Base-by-base conservation (phyloP, 2,888 invertebrate genomes). In the Oscheius sp. region DNA sequence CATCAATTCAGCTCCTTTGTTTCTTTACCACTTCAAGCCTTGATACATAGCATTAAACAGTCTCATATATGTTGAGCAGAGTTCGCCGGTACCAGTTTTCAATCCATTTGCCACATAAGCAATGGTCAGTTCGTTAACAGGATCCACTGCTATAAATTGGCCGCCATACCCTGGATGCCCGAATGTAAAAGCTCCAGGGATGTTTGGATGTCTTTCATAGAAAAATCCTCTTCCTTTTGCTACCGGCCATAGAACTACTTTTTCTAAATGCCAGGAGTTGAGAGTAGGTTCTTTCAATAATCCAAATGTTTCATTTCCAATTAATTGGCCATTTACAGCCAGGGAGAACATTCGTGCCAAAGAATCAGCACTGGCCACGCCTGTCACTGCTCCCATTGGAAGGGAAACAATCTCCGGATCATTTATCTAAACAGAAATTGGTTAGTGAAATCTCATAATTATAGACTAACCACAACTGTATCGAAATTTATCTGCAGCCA, bases 101-200 rank as follows among this genome's bases (percentile, higher is more conserved):
- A 84, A 50, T 29, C 83, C 82, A 73, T 84, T 84, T 5, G 82
- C 70, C 6, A 84, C 66, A 58, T 84, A 84, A 2, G 77, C 79
- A 17, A 83, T 65, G 0, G 77, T 66, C 3, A 82, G 52, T 34
- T 74, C 70, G n/a, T 73, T 73, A 12, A 66, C 45, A 1, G 76
- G 72, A 55, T 84, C 84, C 42, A 84, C 75, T 50, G 79, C 76
- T 15, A 84, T 70, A 8, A 77, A 75, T 55, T 84, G 84, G 37
- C 84, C 83, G 6, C 84, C 84, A 53, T 78, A 84, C 27, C 84
- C 84, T 8, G 84, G 84, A 53, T 84, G 84, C 27, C 84, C 84
- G 65, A 84, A 84, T 12, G 76, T 75, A 67, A 67, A 84, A 10
- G 75, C 76, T 6, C 73, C 81, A 27, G 72, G 74, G 6, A 80